These are phyloP conservation scores for Edolisoma coerulescens DNA, from an alignment of 2,113 vertebrate species.

Conservation along the genomic window DNA sequence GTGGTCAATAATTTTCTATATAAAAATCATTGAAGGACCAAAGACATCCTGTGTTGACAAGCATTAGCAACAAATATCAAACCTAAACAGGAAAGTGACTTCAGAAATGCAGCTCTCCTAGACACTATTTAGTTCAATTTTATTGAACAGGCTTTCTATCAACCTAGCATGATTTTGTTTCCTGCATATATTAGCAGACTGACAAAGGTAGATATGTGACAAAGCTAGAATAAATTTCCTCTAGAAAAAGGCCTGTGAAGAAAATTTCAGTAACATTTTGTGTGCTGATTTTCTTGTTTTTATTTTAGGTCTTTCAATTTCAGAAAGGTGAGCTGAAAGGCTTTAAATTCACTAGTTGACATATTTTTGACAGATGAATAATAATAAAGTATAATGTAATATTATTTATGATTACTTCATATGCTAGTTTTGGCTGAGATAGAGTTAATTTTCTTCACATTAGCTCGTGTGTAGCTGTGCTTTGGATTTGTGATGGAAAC, in stretches of 20 bases:
- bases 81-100: slow-evolving; percentile 1
- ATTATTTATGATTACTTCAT: not conserved
- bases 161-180: not conserved
- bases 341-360: not conserved
- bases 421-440: not conserved
- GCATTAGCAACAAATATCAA: not conserved
- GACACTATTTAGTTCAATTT: not conserved
- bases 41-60: slow-evolving; percentile 19
- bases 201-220: not conserved
- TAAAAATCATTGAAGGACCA: slow-evolving; percentile 12
- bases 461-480: too few species aligned
- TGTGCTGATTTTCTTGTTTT: not conserved
- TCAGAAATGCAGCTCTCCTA: not conserved
- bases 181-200: not conserved
- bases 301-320: not conserved
- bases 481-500: not conserved
- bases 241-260: not conserved
- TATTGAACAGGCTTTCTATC: not conserved
- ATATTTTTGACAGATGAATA: not conserved
- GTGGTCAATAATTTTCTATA: slow-evolving; percentile 1
- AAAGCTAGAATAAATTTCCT: not conserved
- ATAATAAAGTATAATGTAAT: not conserved
- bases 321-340: not conserved
- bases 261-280: not conserved
- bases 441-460: not conserved